phyloP scores from a whole-genome alignment of 1,140 invertebrate genomes.

The Procambarus virginalis region DNA sequence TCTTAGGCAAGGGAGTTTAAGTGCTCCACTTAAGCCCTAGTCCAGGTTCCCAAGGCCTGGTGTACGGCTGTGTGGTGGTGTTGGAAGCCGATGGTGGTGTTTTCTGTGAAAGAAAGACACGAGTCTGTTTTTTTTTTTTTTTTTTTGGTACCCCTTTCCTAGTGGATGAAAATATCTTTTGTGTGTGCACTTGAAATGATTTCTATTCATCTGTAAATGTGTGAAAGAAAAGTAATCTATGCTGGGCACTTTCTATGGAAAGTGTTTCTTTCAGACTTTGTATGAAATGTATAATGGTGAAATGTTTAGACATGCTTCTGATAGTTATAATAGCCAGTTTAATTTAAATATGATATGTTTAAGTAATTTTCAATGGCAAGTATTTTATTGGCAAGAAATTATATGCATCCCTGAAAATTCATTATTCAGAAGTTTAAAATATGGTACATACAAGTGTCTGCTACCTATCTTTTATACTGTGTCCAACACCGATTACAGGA shows the following conservation, averaged over 20 bases:
- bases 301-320: not conserved
- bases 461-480: conserved; percentile 25
- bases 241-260: not conserved
- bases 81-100: not conserved
- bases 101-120: not conserved
- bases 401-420: not conserved
- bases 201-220: not conserved
- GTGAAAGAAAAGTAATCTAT: not conserved
- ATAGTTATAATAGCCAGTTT: not conserved
- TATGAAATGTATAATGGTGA: not conserved
- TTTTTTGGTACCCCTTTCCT: not conserved
- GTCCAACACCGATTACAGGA: conserved; percentile 28
- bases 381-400: not conserved
- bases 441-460: not conserved
- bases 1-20: not conserved
- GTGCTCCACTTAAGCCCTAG: no score
- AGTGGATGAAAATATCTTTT: no score
- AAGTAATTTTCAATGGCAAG: conserved; percentile 4
- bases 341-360: not conserved
- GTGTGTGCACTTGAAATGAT: not conserved
- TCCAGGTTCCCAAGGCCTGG: no score
- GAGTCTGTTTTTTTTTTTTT: not conserved
- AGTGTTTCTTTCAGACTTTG: not conserved
- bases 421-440: conserved; percentile 12
- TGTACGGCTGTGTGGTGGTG: no score